Base-by-base conservation (phyloP, 2,888 invertebrate species). In the Andrena dorsata region DNA sequence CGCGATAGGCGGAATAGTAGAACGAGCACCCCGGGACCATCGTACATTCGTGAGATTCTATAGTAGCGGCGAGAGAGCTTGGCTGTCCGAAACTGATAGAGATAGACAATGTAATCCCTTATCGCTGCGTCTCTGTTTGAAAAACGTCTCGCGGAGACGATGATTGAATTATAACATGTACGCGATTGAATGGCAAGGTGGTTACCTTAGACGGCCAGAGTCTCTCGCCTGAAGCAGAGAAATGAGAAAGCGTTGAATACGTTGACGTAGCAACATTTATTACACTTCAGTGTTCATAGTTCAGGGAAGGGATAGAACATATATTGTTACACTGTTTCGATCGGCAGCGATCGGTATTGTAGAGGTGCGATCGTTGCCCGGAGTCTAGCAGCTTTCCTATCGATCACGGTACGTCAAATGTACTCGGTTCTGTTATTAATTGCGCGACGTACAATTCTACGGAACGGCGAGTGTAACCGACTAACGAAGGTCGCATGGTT, bases 231-330 rank as follows among this genome's bases (percentile, higher is more conserved):
- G 7, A 53, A 72, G 47, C 63, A 60, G 30, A 72, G 41, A 75
- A 82, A 74, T 60, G 64, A 64, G n/a, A 65, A 69, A 61, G 72
- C 51, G 75, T 79, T 47, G 41, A 32, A 70, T 76, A 76, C 64
- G 58, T 79, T 80, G 69, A 79, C 63, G 69, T 76, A 82, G 76
- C 35, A 68, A 75, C 79, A 76, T 82, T 82, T 82, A 82, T 76
- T 82, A 65, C 64, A 83, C 53, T 75, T 35, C 66, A 73, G 51
- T 83, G 82, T 84, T 82, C 61, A 78, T 72, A 76, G 65, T 56
- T 84, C 61, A 60, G 71, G 8, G 66, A 79, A 73, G 41, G 26
- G 75, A 76, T 76, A 28, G 64, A 64, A 69, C 72, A 72, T 72
- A 58, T 75, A 78, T 75, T 84, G 75, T 85, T 80, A 20, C 75